These are phyloP conservation scores for Chelonus insularis DNA, from an alignment of 1,140 invertebrate species.

Conservation along the genomic window DNA sequence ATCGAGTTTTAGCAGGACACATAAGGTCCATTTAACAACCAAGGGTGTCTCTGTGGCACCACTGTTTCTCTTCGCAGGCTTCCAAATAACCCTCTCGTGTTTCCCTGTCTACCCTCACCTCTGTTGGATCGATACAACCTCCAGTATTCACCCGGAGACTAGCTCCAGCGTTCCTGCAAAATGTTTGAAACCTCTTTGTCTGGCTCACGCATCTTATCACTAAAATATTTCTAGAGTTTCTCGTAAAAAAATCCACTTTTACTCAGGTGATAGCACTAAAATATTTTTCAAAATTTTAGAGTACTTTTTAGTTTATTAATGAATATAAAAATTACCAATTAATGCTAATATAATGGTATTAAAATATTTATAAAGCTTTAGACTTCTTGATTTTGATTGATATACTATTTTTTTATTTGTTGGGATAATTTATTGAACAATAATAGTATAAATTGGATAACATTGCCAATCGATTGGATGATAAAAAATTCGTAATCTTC, in stretches of 20 bases:
- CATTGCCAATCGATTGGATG: not conserved
- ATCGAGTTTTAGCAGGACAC: no score
- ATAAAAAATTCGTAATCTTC: not conserved
- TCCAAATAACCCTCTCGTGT: not conserved
- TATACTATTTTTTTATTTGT: not conserved
- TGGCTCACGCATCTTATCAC: no score
- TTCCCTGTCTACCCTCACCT: constrained; percentile 20
- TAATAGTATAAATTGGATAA: not conserved
- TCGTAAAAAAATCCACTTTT: no score
- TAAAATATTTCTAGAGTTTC: no score
- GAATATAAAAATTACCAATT: no score
- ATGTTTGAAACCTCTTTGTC: not conserved
- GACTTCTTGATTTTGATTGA: not conserved
- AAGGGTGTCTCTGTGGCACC: constrained; percentile 16
- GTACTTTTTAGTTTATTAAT: no score
- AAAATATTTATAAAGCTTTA: no score
- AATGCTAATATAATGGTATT: no score
- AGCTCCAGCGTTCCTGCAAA: not conserved
- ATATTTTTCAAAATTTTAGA: no score
- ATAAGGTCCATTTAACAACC: constrained; percentile 38
- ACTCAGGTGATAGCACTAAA: no score
- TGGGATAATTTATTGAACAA: not conserved
- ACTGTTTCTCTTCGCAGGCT: not conserved
- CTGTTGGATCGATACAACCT: constrained; percentile 40
- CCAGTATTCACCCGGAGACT: constrained; percentile 28